Conservation (phyloP, 2,888 invertebrate genomes). For the Strigamia transsilvanica region DNA sequence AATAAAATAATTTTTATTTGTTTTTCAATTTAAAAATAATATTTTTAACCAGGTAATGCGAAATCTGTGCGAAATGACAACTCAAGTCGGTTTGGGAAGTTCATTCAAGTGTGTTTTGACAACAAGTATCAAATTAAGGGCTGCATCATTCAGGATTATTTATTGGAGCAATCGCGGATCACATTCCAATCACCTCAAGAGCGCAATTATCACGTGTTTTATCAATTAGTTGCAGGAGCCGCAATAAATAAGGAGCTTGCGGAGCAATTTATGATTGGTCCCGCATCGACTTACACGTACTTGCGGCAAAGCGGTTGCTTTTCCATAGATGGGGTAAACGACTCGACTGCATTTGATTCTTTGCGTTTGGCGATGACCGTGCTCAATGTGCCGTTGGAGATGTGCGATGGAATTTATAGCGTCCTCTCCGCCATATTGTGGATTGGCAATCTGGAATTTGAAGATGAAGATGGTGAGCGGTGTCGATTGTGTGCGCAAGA, state of each 20-base stretch:
- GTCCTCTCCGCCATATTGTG: conserved; percentile 88
- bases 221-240: conserved; percentile 85
- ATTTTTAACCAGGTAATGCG: conserved; percentile 77
- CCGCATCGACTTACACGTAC: conserved; percentile 81
- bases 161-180: conserved; percentile 87
- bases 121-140: conserved; percentile 87
- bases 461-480: conserved; percentile 87
- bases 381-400: conserved; percentile 82
- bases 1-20: conserved; percentile 42
- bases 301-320: conserved; percentile 76
- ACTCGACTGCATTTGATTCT: conserved; percentile 80
- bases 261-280: conserved; percentile 75
- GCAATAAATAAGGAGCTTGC: conserved; percentile 74
- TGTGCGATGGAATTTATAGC: conserved; percentile 88
- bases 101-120: conserved; percentile 93
- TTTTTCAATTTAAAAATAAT: conserved; percentile 55
- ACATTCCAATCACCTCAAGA: conserved; percentile 88
- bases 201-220: conserved; percentile 91
- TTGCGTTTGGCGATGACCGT: conserved; percentile 87
- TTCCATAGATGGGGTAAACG: conserved; percentile 72
- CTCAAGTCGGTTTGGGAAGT: conserved; percentile 93
- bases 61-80: conserved; percentile 93
- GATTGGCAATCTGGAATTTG: conserved; percentile 87
- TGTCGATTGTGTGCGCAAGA: conserved; percentile 77
- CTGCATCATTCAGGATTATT: conserved; percentile 88